phyloP scores from a whole-genome alignment of 2,888 invertebrate genomes.

The Tanytarsus gracilentus region DNA sequence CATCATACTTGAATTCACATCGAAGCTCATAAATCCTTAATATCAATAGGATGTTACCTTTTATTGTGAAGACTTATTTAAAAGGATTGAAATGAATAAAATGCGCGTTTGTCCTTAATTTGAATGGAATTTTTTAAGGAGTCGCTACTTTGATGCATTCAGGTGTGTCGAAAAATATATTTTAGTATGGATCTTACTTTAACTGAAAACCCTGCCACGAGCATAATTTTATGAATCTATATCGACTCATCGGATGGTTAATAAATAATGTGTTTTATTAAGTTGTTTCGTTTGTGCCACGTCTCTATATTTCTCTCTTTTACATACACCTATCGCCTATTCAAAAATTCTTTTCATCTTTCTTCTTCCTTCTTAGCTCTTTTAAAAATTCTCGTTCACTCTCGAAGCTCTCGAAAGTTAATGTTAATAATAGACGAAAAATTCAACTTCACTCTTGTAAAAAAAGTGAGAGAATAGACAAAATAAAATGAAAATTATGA shows the following conservation, averaged over 20 bases:
- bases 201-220: neutral
- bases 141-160: too few species aligned
- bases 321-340: neutral
- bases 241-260: conserved; percentile 10
- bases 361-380: neutral
- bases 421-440: neutral
- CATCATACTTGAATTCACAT: conserved; percentile 1
- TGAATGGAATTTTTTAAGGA: too few species aligned
- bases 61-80: neutral
- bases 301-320: neutral
- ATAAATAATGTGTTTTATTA: conserved; percentile 28
- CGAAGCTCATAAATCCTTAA: conserved; percentile 18
- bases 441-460: neutral
- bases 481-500: conserved; percentile 26
- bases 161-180: too few species aligned
- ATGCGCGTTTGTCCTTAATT: too few species aligned
- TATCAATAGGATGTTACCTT: neutral
- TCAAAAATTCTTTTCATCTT: neutral
- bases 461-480: conserved; percentile 15
- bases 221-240: neutral
- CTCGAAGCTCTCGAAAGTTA: neutral
- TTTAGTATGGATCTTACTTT: too few species aligned
- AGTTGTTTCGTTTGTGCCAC: conserved; percentile 20
- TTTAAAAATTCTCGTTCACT: neutral
- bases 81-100: neutral